Evolutionary conservation across 2,888 invertebrate genomes (phyloP), one percentile per base, ranked within the genome.

Genomic region (Euclidia mi): DNA sequence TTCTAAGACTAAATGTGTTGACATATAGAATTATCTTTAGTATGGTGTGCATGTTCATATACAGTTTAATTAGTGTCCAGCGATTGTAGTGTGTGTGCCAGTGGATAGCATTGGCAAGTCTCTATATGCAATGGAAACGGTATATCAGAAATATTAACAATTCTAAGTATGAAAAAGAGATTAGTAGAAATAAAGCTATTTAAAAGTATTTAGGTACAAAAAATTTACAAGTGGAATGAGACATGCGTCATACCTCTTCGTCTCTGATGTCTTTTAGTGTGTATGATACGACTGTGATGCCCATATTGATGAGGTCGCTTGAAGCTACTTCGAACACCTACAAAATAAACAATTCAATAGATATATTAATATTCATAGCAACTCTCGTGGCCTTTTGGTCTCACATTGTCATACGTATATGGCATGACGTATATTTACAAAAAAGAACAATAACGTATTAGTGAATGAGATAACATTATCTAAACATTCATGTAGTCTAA

Each of bases 281-380:
- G 87, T 99, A 99, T 0, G 98, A 98, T 10, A 99, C 98, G 0
- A 99, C 98, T 6, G 98, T 98, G 76, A 99, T 98, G 38, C 99
- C 98, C 98, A 99, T 99, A 84, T 99, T 98, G 72, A 98, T 98
- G 63, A 99, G 95, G 95, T 99, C 98, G 45, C 98, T 98, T 15
- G 98, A 98, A 2, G 98, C 98, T 9, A 98, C 98, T 94, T 99
- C 98, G 81, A 98, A 99, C 2, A 99, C 98, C 93, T 95, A 88
- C 4, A 64, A 42, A 34, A 55, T 0, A 14, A 7, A 45, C 35
- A 18, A 17, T 31, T 18, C 2, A 12, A n/a, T 6, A 40, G 3
- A 4, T 4, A 25, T 25, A 25, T 25, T 25, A 25, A 25, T 25
- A 25, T n/a, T n/a, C n/a, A 20, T 20, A 20, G 1, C 20, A 20